A percentile compares a stretch with the other conserved stretches of the same genome.
These are phyloP conservation scores for Sycophila sp. DNA, from an alignment of 1,140 invertebrate species.

Conservation along the genomic window DNA sequence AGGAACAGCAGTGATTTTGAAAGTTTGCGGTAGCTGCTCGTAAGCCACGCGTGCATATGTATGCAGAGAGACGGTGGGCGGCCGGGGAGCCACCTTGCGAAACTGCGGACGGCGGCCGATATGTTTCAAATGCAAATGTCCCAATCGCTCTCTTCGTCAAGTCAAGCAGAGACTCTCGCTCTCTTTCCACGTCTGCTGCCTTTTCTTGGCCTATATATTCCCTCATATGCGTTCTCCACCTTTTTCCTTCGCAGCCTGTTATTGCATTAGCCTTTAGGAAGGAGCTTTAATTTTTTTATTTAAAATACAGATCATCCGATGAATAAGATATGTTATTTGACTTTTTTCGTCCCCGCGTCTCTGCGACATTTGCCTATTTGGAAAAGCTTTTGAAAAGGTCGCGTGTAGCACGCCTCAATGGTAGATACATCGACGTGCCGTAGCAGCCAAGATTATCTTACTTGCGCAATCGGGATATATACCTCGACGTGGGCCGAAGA, in stretches of 20 bases:
- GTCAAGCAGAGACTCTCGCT: neutral
- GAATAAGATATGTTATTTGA: no score
- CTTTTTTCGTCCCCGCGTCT: no score
- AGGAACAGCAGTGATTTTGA: slow-evolving; percentile 28
- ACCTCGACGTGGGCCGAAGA: neutral
- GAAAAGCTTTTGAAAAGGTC: slow-evolving; percentile 16
- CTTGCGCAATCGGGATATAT: slow-evolving; percentile 4
- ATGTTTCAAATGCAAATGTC: slow-evolving; percentile 36
- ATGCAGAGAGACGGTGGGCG: neutral
- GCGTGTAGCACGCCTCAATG: neutral
- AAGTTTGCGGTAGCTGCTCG: neutral
- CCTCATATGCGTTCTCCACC: no score
- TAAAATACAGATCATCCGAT: no score
- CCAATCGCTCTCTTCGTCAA: slow-evolving; percentile 13
- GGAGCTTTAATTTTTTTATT: no score
- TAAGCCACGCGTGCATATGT: neutral
- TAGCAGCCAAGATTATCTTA: slow-evolving; percentile 5
- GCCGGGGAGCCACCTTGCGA: slow-evolving; percentile 25
- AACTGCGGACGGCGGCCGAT: slow-evolving; percentile 7
- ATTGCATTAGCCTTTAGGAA: no score
- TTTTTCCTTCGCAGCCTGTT: no score
- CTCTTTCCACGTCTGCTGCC: neutral
- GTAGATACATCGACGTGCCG: slow-evolving; percentile 1
- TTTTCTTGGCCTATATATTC: neutral
- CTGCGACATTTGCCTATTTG: neutral